phyloP scores from a whole-genome alignment of 2,888 invertebrate genomes.

The Fissipunctia ypsillon region DNA sequence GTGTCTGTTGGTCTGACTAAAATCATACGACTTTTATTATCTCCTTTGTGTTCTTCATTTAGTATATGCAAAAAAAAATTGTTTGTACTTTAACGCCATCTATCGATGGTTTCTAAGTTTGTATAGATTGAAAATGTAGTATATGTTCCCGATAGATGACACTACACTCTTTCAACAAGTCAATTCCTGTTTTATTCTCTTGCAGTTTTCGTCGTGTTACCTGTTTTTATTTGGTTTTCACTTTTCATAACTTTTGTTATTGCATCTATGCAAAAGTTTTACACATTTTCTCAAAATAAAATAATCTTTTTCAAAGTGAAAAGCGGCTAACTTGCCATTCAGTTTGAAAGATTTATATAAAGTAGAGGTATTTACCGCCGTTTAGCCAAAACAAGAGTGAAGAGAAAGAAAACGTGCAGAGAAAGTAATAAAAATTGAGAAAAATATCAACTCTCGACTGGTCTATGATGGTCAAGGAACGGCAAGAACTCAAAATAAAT shows the following conservation, averaged over 20 bases:
- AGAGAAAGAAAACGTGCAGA: not conserved
- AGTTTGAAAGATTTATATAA: not conserved
- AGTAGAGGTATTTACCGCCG: not conserved
- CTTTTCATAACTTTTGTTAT: not conserved
- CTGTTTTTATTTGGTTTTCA: not conserved
- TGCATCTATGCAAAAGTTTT: not conserved
- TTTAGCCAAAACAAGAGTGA: not conserved
- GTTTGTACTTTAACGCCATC: conserved; percentile 9
- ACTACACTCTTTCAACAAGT: not conserved
- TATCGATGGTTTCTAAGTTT: conserved; percentile 3
- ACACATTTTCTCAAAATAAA: not conserved
- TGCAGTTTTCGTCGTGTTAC: not conserved
- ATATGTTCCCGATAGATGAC: conserved; percentile 9
- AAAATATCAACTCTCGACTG: not conserved
- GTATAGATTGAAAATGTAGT: not conserved
- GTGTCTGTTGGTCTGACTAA: no score
- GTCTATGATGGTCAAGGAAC: not conserved
- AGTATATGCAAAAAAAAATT: no score
- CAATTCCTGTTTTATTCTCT: not conserved
- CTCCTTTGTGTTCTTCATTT: no score
- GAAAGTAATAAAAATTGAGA: not conserved
- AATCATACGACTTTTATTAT: no score
- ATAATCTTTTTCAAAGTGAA: not conserved
- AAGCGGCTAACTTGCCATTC: not conserved
- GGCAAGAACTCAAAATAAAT: not conserved